These are phyloP conservation scores for Alosa sapidissima DNA, from an alignment of 2,797 vertebrate species.

Conservation along the genomic window DNA sequence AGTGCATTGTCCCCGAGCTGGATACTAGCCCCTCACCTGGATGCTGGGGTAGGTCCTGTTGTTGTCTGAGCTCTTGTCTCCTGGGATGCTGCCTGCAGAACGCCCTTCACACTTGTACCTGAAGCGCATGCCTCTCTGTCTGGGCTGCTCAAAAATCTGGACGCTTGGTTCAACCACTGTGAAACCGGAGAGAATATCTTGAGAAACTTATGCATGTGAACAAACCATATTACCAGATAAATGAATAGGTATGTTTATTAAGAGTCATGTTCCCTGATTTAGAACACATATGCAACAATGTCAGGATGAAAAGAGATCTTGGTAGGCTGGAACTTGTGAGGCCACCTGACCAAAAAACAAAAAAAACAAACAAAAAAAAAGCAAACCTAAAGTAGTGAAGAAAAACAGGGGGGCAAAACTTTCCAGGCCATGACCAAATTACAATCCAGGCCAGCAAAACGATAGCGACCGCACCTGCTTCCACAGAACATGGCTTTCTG, in stretches of 20 bases:
- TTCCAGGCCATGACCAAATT: neutral
- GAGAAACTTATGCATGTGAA: neutral
- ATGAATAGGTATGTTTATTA: neutral
- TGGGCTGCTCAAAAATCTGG: slow-evolving; percentile 94
- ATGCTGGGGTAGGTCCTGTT: slow-evolving; percentile 93
- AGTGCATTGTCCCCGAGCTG: neutral
- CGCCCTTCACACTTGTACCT: slow-evolving; percentile 97
- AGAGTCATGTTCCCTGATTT: neutral
- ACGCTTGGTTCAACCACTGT: slow-evolving; percentile 85
- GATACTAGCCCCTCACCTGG: slow-evolving; percentile 75
- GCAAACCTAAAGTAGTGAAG: neutral
- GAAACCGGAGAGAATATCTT: slow-evolving; percentile 16
- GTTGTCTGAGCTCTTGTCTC: slow-evolving; percentile 92
- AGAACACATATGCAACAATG: neutral
- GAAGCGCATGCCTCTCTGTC: slow-evolving; percentile 97
- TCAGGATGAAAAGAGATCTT: neutral
- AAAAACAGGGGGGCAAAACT: neutral
- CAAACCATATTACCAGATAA: neutral
- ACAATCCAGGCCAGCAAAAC: slow-evolving; percentile 3
- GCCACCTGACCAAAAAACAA: neutral
- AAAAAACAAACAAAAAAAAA: neutral
- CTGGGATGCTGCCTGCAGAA: slow-evolving; percentile 96
- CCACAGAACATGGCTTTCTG: neutral
- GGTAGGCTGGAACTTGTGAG: neutral
- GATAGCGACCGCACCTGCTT: neutral